These are phyloP conservation scores for Pseudachorutes palmiensis DNA, from an alignment of 1,140 invertebrate species.

Conservation along the genomic window DNA sequence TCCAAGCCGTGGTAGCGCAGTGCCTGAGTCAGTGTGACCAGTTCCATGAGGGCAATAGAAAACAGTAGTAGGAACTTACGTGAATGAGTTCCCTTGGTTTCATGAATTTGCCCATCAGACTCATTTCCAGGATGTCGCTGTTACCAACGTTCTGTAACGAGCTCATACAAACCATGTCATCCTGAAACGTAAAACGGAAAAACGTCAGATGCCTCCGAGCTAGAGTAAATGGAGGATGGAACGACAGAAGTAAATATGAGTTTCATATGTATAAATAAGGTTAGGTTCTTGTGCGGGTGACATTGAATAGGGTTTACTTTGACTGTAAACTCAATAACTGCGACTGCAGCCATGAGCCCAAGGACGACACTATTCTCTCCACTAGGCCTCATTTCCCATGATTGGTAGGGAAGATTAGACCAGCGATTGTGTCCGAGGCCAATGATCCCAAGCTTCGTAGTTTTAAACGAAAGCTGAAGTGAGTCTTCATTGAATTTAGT, in stretches of 20 bases:
- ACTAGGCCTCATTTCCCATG: slow-evolving; percentile 71
- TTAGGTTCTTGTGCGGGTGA: too few relatives aligned
- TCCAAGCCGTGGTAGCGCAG: slow-evolving; percentile 68
- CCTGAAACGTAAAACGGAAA: slow-evolving; percentile 40
- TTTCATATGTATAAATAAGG: too few relatives aligned
- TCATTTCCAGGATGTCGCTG: slow-evolving; percentile 47
- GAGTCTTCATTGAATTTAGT: slow-evolving; percentile 76
- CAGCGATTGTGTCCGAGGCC: slow-evolving; percentile 64
- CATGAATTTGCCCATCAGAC: slow-evolving; percentile 50
- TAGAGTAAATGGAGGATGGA: background rate
- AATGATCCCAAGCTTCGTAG: slow-evolving; percentile 62
- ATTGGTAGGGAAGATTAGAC: slow-evolving; percentile 72
- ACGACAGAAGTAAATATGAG: too few relatives aligned
- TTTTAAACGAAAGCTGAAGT: slow-evolving; percentile 53
- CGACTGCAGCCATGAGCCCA: slow-evolving; percentile 57
- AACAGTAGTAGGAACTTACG: slow-evolving; percentile 42
- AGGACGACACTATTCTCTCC: slow-evolving; percentile 50
- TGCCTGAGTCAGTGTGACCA: slow-evolving; percentile 48
- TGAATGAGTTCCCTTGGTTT: slow-evolving; percentile 48
- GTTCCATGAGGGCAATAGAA: background rate
- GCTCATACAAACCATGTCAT: slow-evolving; percentile 50
- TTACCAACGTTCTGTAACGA: slow-evolving; percentile 51
- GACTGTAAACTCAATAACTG: slow-evolving; percentile 59
- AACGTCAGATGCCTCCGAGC: background rate
- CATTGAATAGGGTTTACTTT: slow-evolving; percentile 42